Base-by-base conservation (phyloP, 2,888 invertebrate species). In the Lochmaea crataegi region DNA sequence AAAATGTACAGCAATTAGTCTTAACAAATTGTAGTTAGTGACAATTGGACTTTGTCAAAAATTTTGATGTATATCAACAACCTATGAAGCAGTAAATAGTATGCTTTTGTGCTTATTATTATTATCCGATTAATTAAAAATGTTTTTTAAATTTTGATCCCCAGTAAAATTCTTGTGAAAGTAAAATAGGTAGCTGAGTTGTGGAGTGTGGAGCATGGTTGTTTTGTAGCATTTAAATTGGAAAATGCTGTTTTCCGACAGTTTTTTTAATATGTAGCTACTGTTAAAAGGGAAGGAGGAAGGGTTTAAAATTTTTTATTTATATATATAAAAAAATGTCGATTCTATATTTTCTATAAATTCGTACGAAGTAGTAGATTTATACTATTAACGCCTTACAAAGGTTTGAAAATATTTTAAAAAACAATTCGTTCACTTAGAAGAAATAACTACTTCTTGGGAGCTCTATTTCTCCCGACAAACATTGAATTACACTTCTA, bases 171-270 rank as follows among this genome's bases (percentile, higher is more conserved):
- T 68, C 69, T 70, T 73, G 66, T 68, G 58, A 67, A 68, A 65
- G 58, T 69, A 75, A 75, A 71, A 74, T 65, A 75, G 78, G 81
- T 82, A 82, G 83, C 79, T 82, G 81, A 80, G 81, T 83, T 85
- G 85, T 84, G 83, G 83, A 82, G 83, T 84, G 84, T 85, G 84
- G 84, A 85, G 86, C 86, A 86, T 86, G 86, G 84, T 85, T 85
- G 84, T 85, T 80, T 84, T 68, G 84, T 85, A 84, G 84, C 83
- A 81, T 83, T 84, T 83, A 81, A 82, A 78, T 53, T 78, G 81
- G 81, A 84, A 83, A 85, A 81, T 86, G 86, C 86, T 86, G 86
- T 85, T 80, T 80, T 82, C 86, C 85, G 84, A 84, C 84, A 82
- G 83, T 82, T 77, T 72, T 67, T 63, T 67, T 76, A 73, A 75